phyloP scores from a whole-genome alignment of 1,140 invertebrate genomes.

The Aphelenchoides fujianensis region DNA sequence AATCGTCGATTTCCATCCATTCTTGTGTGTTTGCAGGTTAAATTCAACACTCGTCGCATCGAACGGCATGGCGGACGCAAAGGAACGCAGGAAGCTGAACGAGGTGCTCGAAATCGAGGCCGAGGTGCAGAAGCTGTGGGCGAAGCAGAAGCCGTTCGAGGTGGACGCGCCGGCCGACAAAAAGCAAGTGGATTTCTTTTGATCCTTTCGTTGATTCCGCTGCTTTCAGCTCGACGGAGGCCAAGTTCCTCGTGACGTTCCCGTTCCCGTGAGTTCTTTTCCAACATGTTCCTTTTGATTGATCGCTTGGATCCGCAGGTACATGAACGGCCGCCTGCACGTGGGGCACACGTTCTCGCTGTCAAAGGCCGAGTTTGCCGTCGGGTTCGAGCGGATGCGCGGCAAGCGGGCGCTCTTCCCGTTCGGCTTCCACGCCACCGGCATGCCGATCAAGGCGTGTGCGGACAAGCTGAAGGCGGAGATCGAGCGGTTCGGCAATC shows the following conservation, averaged over 20 bases:
- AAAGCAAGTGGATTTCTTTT: slow-evolving; percentile 28
- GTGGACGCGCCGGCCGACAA: slow-evolving; percentile 39
- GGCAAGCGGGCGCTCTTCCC: slow-evolving; percentile 91
- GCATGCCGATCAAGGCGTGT: slow-evolving; percentile 77
- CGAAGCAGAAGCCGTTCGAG: slow-evolving; percentile 54
- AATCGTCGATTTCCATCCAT: no score
- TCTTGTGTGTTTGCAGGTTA: no score
- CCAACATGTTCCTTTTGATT: background rate
- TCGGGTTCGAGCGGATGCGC: slow-evolving; percentile 81
- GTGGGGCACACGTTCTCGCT: slow-evolving; percentile 91
- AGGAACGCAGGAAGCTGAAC: slow-evolving; percentile 59
- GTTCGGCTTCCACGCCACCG: slow-evolving; percentile 97
- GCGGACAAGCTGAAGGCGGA: slow-evolving; percentile 94
- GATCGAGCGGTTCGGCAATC: slow-evolving; percentile 84
- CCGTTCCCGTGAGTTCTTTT: slow-evolving; percentile 73
- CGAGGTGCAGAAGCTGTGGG: slow-evolving; percentile 56
- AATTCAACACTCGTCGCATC: no score
- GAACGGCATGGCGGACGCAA: slow-evolving; percentile 12
- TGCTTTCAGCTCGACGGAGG: slow-evolving; percentile 27
- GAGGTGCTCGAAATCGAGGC: slow-evolving; percentile 52
- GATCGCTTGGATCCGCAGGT: no score
- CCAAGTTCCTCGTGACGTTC: slow-evolving; percentile 88
- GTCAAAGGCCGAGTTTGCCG: slow-evolving; percentile 73
- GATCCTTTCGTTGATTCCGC: slow-evolving; percentile 15
- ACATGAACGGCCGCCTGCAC: slow-evolving; percentile 98